Evolutionary conservation across 2,113 vertebrate genomes (phyloP).

Genomic region (Cyphomyrus discorhynchus): DNA sequence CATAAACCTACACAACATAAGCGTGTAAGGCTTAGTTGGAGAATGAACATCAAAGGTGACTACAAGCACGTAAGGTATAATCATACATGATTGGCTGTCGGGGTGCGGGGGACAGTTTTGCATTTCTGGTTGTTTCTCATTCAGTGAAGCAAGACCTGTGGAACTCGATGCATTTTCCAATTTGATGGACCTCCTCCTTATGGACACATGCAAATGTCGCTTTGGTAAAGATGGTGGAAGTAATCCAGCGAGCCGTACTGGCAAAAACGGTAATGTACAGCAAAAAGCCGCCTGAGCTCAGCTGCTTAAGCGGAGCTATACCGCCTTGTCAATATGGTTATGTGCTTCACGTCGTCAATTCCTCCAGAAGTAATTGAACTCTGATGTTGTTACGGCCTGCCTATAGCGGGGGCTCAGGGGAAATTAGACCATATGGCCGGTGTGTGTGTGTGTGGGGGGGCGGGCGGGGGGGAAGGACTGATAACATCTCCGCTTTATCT

Average conservation of each 20-base stretch:
- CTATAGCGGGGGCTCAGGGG: conserved; percentile 29
- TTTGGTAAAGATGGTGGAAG: conserved; percentile 54
- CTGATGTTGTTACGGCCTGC: conserved; percentile 32
- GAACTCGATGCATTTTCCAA: conserved; percentile 59
- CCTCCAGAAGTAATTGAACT: conserved; percentile 42
- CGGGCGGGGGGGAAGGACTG: too few relatives aligned
- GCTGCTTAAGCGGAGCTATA: neutral
- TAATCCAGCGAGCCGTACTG: conserved; percentile 41
- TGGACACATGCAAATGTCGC: conserved; percentile 63
- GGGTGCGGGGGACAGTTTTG: conserved; percentile 43
- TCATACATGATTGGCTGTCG: conserved; percentile 33
- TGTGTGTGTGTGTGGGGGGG: too few relatives aligned
- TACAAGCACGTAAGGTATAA: conserved; percentile 30
- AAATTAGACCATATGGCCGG: conserved; percentile 30
- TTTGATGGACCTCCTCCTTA: conserved; percentile 56
- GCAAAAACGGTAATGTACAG: conserved; percentile 20
- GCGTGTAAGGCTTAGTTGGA: neutral
- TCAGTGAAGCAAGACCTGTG: conserved; percentile 56
- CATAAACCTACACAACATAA: neutral
- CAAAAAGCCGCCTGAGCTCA: neutral
- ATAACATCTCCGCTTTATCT: conserved; percentile 16
- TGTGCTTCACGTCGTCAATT: conserved; percentile 28
- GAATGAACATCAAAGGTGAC: neutral
- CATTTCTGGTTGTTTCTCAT: conserved; percentile 57
- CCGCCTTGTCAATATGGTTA: conserved; percentile 30